Evolutionary conservation across 1,140 invertebrate genomes (phyloP), one percentile per base, ranked within the genome.

Genomic region (Sinella curviseta): DNA sequence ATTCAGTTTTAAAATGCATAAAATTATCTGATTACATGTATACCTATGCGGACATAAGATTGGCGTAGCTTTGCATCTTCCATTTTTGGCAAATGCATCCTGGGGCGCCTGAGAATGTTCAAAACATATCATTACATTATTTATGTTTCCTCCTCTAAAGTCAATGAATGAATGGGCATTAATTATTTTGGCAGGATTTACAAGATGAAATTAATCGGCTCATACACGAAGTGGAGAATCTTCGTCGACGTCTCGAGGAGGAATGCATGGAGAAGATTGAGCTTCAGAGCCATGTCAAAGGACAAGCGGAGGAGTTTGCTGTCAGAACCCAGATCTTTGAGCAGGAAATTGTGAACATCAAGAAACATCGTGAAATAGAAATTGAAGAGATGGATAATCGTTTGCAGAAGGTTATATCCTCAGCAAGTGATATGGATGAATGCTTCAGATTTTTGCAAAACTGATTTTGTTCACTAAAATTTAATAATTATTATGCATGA

Each of bases 201-300:
- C 70, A 76, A 75, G 78, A 82, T 24, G 81, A 82, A 57, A 77
- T 65, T 17, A 65, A 60, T n/a, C 78, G 78, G 12, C 67, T 82
- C n/a, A 74, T 55, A 24, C 55, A 78, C 0, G 76, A 77, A 4
- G 54, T 82, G 28, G 78, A 82, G 0, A 78, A 76, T 36, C 76
- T 82, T 60, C 76, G 77, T 36, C 74, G 65, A 20, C 65, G 77
- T 31, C 39, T 91, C 24, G 90, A 91, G 82, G 88, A 88, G 20
- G 90, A 91, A 82, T 88, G 88, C 4, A 82, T 91, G 26, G 83
- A 86, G 26, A 85, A 89, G 30, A 88, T 90, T 55, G 89, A 90
- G 81, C 83, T 90, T 20, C 87, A 91, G 82, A 91, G 90, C 84
- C 84, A 88, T 75, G 81, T 90, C 17, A 86, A 88, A 79, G 88